These are phyloP conservation scores for Aptenodytes forsteri DNA, from an alignment of 2,113 vertebrate species.

Conservation along the genomic window DNA sequence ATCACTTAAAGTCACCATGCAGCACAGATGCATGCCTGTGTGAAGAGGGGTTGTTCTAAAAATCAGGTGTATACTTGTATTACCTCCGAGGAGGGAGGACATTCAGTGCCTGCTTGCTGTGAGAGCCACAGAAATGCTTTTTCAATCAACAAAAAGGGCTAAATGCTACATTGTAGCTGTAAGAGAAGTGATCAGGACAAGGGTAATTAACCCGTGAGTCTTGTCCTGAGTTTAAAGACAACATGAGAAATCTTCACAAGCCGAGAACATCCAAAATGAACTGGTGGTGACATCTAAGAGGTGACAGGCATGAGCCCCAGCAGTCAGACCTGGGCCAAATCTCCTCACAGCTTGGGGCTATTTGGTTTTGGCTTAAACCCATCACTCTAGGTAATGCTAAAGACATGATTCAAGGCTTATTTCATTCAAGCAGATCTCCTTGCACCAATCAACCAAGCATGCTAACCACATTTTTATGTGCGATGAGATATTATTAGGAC, in stretches of 20 bases:
- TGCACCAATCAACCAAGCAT: neutral
- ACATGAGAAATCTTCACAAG: neutral
- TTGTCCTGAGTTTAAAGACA: neutral
- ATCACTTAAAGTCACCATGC: neutral
- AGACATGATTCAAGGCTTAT: neutral
- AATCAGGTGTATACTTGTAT: neutral
- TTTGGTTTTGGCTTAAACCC: neutral
- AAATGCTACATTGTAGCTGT: neutral
- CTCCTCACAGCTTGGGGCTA: neutral
- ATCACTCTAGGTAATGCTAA: neutral
- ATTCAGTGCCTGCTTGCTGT: neutral
- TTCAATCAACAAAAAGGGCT: neutral
- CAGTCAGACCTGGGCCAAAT: neutral
- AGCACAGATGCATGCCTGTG: neutral
- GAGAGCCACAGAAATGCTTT: neutral
- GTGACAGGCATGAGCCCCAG: neutral
- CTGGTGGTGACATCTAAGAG: neutral
- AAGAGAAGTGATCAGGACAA: neutral
- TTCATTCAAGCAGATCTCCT: neutral
- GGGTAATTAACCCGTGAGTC: neutral
- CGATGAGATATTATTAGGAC: neutral
- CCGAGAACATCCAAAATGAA: neutral
- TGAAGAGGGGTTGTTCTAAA: neutral
- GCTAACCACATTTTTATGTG: neutral
- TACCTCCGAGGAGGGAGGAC: neutral